Evolutionary conservation across 2,797 vertebrate genomes (phyloP).

Genomic region (Tinamus major): DNA sequence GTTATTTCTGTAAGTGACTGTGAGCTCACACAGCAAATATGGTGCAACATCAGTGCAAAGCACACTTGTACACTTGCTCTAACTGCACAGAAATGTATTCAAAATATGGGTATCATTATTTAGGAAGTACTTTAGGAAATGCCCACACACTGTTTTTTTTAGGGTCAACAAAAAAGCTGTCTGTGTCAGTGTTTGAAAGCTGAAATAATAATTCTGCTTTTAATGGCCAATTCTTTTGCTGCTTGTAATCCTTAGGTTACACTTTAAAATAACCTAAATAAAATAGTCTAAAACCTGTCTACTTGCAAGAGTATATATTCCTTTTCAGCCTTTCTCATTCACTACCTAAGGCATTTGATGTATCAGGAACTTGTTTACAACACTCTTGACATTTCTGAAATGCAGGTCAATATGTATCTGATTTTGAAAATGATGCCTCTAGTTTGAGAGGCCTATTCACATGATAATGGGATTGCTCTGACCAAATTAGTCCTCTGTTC

Average conservation of each 20-base stretch:
- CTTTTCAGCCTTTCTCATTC: neutral
- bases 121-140: neutral
- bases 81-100: neutral
- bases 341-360: neutral
- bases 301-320: neutral
- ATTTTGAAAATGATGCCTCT: constrained; percentile 21
- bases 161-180: neutral
- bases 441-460: neutral
- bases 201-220: neutral
- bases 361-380: constrained; percentile 1
- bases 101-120: neutral
- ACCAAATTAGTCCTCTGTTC: neutral
- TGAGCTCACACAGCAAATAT: neutral
- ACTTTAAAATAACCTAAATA: neutral
- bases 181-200: neutral
- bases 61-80: neutral
- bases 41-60: neutral
- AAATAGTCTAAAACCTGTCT: neutral
- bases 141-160: neutral
- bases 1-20: neutral
- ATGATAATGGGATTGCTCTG: neutral
- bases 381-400: constrained; percentile 13
- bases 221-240: neutral
- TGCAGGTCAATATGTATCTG: constrained; percentile 22
- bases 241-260: neutral